Evolutionary conservation across 2,113 vertebrate genomes (phyloP).

Genomic region (Himantopus leucocephalus): DNA sequence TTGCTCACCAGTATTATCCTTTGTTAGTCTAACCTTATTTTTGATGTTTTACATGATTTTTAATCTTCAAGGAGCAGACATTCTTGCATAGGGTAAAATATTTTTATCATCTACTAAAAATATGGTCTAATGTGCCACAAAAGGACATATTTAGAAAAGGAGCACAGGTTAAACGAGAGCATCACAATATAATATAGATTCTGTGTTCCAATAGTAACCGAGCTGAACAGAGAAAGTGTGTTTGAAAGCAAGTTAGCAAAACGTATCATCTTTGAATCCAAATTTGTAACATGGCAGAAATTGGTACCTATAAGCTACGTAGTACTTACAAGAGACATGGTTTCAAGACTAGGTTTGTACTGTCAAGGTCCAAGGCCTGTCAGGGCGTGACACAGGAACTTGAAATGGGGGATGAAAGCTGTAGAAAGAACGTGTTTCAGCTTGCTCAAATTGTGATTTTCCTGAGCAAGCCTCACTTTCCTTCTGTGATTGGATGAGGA

Average conservation of each 20-base stretch:
- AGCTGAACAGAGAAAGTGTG: background rate
- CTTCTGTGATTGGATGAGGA: background rate
- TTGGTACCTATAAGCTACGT: background rate
- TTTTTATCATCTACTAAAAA: background rate
- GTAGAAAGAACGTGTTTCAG: background rate
- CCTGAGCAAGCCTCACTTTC: background rate
- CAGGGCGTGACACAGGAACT: background rate
- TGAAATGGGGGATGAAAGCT: constrained; percentile 17
- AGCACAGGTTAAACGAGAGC: background rate
- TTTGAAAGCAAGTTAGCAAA: background rate
- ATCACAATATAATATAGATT: background rate
- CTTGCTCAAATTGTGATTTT: constrained; percentile 17
- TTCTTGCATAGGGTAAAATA: background rate
- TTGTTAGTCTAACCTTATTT: background rate
- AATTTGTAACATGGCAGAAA: background rate
- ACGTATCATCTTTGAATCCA: background rate
- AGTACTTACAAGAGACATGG: background rate
- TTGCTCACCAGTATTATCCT: background rate
- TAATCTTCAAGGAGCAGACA: background rate
- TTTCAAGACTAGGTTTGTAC: constrained; percentile 3
- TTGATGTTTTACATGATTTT: background rate
- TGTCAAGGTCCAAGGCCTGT: background rate
- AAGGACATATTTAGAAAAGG: background rate
- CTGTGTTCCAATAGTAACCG: background rate
- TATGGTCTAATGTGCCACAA: background rate